These are phyloP conservation scores for Drusus annulatus DNA, from an alignment of 1,140 invertebrate species.

Conservation along the genomic window DNA sequence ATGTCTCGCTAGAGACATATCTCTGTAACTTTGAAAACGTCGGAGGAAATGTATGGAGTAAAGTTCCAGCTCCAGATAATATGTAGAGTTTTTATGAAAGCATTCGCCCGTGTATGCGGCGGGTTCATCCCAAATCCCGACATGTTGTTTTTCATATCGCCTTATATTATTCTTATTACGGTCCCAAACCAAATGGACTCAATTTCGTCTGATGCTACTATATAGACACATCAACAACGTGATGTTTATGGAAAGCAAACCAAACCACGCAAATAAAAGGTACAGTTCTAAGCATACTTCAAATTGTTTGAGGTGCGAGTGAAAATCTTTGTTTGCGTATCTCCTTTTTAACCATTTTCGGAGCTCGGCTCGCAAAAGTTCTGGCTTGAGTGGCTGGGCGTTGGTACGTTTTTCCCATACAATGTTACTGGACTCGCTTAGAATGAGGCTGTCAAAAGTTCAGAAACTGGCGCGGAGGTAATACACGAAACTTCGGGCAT, in stretches of 20 bases:
- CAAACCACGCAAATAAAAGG: neutral
- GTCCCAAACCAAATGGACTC: constrained; percentile 59
- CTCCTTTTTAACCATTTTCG: neutral
- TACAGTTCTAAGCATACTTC: too few relatives aligned
- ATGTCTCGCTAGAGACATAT: constrained; percentile 32
- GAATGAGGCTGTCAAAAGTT: constrained; percentile 34
- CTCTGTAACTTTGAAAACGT: constrained; percentile 28
- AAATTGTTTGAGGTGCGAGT: too few relatives aligned
- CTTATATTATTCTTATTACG: constrained; percentile 59
- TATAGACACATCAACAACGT: neutral
- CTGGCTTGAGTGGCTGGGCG: constrained; percentile 41
- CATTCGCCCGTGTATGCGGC: constrained; percentile 28
- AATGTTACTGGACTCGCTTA: constrained; percentile 52
- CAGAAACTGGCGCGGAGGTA: neutral
- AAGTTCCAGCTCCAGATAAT: neutral
- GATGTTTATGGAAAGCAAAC: neutral
- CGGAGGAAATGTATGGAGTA: constrained; percentile 15
- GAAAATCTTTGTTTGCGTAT: neutral
- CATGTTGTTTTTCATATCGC: constrained; percentile 60
- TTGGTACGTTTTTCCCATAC: constrained; percentile 45
- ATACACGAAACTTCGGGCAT: constrained; percentile 11
- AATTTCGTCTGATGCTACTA: constrained; percentile 55
- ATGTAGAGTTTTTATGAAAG: constrained; percentile 36
- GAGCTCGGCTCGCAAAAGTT: neutral
- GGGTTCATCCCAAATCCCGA: constrained; percentile 57